Evolutionary conservation across 2,797 vertebrate species (phyloP).

Genomic region (Labroides dimidiatus): DNA sequence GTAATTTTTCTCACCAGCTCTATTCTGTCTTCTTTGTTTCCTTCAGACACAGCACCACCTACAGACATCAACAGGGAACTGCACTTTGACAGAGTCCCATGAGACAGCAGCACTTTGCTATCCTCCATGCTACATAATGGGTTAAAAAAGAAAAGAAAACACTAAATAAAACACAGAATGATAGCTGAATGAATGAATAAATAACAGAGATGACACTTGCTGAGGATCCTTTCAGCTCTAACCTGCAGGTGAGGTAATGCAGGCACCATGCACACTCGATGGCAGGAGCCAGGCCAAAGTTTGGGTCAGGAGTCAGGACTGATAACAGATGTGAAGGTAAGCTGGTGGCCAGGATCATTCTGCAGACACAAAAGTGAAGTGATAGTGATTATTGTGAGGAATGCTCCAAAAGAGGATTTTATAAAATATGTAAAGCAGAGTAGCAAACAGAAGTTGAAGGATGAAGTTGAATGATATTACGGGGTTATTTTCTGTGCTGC

Average conservation of each 20-base stretch:
- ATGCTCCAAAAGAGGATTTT: neutral
- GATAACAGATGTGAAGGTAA: constrained; percentile 87
- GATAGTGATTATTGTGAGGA: neutral
- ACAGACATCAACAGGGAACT: constrained; percentile 85
- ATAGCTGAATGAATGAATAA: neutral
- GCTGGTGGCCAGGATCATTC: constrained; percentile 85
- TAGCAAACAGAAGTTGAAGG: neutral
- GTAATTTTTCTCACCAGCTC: constrained; percentile 86
- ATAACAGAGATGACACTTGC: neutral
- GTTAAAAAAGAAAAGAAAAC: constrained; percentile 12
- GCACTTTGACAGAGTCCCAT: constrained; percentile 82
- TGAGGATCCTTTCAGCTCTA: constrained; percentile 32
- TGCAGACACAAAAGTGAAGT: constrained; percentile 62
- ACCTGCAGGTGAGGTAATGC: constrained; percentile 94
- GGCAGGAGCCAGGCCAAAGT: constrained; percentile 85
- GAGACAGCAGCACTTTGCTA: constrained; percentile 76
- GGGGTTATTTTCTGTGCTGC: constrained; percentile 86
- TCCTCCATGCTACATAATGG: constrained; percentile 74
- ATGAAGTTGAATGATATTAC: constrained; percentile 69
- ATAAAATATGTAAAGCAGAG: neutral
- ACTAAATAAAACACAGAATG: neutral
- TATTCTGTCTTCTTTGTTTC: constrained; percentile 79
- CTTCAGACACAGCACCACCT: constrained; percentile 81
- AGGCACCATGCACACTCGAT: constrained; percentile 96
- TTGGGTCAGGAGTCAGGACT: constrained; percentile 83